Base-by-base conservation (phyloP, 2,797 vertebrate genomes). In the Pipistrellus kuhlii region DNA sequence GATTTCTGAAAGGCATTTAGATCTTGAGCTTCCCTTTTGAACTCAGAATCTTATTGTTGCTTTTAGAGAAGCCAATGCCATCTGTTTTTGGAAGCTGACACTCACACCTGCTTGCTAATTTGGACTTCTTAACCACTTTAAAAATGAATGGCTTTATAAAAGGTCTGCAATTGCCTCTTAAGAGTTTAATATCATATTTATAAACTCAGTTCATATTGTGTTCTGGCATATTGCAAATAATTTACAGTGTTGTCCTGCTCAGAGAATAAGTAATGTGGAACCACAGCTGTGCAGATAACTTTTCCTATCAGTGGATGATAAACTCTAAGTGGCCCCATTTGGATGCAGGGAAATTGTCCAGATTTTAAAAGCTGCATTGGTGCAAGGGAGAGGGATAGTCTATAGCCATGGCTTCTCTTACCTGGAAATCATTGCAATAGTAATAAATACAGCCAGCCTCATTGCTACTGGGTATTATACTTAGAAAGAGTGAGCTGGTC, bases 141-240 rank as follows among this genome's bases (percentile, higher is more conserved):
- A 97, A 97, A 96, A 94, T 96, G 95, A 97, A 97, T 96, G 89
- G 64, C 78, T 96, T 94, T 96, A 85, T 97, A 97, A 97, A 97
- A 96, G 95, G 91, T 75, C 90, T 92, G 89, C n/a, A 94, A 94
- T 66, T 95, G 73, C 71, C 73, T 95, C 93, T 94, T 96, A 97
- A 96, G 95, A 93, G 87, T 96, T 97, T 96, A 96, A 94, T 97
- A 97, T 96, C 95, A 95, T 97, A 96, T 97, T 96, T 97, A 97
- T 96, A 96, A 96, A 96, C 93, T 95, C 91, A 68, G 89, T 83
- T 90, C 6, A 14, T 85, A 94, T 92, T 96, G 96, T 94, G 84
- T 95, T 95, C 90, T 91, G 94, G 90, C 94, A 95, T 96, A 97
- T 97, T 96, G 95, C 95, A 97, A 97, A 97, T 96, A 98, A 95